Evolutionary conservation across 2,113 vertebrate genomes (phyloP).

Genomic region (Sigmodon hispidus): DNA sequence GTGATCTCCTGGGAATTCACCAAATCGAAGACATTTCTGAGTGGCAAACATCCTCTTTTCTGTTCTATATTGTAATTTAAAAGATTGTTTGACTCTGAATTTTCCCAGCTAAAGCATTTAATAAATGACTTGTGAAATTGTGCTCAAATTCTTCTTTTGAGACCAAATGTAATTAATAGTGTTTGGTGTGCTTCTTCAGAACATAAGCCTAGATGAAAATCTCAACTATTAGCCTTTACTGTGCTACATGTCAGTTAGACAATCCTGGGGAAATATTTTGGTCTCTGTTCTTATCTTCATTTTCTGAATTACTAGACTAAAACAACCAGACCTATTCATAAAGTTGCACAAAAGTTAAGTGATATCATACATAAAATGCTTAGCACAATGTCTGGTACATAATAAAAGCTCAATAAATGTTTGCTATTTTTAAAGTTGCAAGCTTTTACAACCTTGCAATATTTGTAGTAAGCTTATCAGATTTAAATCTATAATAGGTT

Average conservation of each 20-base stretch:
- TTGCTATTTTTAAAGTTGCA: slow-evolving; percentile 74
- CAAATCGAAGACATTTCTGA: slow-evolving; percentile 37
- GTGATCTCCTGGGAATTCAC: slow-evolving; percentile 43
- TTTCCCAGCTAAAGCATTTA: slow-evolving; percentile 42
- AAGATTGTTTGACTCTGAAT: slow-evolving; percentile 43
- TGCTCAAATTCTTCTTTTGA: slow-evolving; percentile 5
- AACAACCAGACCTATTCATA: neutral
- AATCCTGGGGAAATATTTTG: neutral
- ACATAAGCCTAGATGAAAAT: neutral
- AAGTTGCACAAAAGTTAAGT: slow-evolving; percentile 26
- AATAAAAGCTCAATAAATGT: slow-evolving; percentile 66
- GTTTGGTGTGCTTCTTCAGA: neutral
- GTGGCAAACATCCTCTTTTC: neutral
- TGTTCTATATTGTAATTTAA: slow-evolving; percentile 34
- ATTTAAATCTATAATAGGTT: slow-evolving; percentile 49
- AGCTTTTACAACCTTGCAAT: slow-evolving; percentile 56
- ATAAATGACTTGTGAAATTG: slow-evolving; percentile 27
- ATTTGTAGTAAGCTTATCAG: slow-evolving; percentile 43
- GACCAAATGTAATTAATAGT: neutral
- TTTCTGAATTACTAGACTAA: slow-evolving; percentile 37
- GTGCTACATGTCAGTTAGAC: neutral
- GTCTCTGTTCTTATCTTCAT: neutral
- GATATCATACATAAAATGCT: slow-evolving; percentile 19
- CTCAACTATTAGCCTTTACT: neutral
- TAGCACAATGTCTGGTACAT: slow-evolving; percentile 50